phyloP scores from a whole-genome alignment of 2,113 vertebrate genomes.

The Neopipo cinnamomea region DNA sequence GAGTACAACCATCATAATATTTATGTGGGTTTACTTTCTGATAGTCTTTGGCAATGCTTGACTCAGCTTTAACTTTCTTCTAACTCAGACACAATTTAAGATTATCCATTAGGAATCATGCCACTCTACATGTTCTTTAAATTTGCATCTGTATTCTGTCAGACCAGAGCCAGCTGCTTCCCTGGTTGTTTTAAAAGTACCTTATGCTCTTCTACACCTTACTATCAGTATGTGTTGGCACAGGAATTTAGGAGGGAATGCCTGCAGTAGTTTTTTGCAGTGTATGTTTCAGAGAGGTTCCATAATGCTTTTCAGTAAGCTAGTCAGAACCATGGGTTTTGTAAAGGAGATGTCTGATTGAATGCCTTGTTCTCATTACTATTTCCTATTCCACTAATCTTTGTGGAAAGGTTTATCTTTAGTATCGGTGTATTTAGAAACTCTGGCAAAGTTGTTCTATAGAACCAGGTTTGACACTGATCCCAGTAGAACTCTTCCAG shows the following conservation, averaged over 20 bases:
- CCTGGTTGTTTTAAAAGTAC: not conserved
- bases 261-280: not conserved
- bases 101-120: not conserved
- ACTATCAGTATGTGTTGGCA: not conserved
- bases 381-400: not conserved
- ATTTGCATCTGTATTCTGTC: not conserved
- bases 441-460: not conserved
- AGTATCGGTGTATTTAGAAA: not conserved
- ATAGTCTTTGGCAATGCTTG: not conserved
- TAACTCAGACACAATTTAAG: not conserved
- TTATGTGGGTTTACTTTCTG: not conserved
- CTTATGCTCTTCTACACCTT: not conserved
- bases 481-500: not conserved
- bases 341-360: not conserved
- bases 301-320: not conserved
- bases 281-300: not conserved
- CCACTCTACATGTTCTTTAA: not conserved
- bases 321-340: not conserved
- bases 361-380: not conserved
- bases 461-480: not conserved
- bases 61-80: not conserved
- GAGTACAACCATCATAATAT: not conserved
- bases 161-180: not conserved
- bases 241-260: not conserved
- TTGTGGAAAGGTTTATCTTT: not conserved